These are phyloP conservation scores for Macrochelys suwanniensis DNA, from an alignment of 2,797 vertebrate genomes.

Conservation along the genomic window DNA sequence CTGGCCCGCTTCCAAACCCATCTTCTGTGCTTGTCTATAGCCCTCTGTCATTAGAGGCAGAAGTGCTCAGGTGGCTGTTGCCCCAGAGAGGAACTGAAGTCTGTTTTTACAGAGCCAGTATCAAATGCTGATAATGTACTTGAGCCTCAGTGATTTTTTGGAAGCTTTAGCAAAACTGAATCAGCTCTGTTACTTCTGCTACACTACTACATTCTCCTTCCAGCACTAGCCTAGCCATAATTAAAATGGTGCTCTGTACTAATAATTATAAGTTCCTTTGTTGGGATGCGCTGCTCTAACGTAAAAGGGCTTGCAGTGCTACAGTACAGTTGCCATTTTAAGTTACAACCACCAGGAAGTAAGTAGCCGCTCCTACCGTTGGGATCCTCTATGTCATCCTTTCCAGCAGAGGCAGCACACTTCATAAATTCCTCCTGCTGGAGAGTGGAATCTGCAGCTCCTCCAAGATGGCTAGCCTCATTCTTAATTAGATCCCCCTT, in stretches of 20 bases:
- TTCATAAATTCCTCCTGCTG: neutral
- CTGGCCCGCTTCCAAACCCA: neutral
- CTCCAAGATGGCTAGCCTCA: neutral
- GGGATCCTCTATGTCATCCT: neutral
- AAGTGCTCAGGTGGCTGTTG: neutral
- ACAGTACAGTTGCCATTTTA: accelerated
- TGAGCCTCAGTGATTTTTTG: neutral
- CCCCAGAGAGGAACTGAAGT: neutral
- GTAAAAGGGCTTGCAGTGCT: neutral
- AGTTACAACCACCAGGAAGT: neutral
- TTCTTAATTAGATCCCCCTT: neutral
- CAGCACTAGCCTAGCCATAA: neutral
- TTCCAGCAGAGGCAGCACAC: neutral
- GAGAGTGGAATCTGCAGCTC: neutral
- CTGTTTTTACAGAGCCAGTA: neutral
- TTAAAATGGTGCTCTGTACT: neutral
- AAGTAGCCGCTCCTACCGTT: neutral
- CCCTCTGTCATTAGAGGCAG: neutral
- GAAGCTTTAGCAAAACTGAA: neutral
- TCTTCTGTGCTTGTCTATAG: neutral
- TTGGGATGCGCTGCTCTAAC: neutral
- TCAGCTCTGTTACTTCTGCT: neutral
- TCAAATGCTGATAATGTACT: neutral
- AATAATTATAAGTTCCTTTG: neutral
- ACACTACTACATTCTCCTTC: neutral